Evolutionary conservation across 2,888 invertebrate genomes (phyloP).

Genomic region (Gisinianus flammeolus): DNA sequence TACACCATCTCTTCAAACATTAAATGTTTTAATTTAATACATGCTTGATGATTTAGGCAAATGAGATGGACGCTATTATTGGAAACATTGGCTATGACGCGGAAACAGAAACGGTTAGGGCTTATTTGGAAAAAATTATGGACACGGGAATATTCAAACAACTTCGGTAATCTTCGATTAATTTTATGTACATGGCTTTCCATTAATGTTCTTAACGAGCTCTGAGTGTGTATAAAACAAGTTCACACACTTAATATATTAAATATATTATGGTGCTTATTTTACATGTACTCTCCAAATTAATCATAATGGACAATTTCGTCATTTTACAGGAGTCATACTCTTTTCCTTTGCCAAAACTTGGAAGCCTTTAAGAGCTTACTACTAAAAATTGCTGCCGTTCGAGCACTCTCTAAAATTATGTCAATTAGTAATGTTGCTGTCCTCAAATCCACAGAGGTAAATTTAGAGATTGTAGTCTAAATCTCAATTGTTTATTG

Average conservation of each 20-base stretch:
- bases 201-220: not conserved
- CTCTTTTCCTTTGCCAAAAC: slow-evolving; percentile 45
- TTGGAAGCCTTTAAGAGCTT: slow-evolving; percentile 43
- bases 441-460: slow-evolving; percentile 43
- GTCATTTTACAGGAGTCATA: slow-evolving; percentile 43
- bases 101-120: slow-evolving; percentile 50
- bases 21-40: not conserved
- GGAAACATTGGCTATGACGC: slow-evolving; percentile 55
- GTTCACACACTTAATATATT: not conserved
- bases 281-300: too few relatives aligned
- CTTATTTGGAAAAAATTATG: slow-evolving; percentile 47
- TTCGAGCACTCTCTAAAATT: slow-evolving; percentile 52
- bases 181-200: too few relatives aligned
- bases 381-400: slow-evolving; percentile 49
- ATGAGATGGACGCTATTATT: slow-evolving; percentile 56
- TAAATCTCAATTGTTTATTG: too few relatives aligned
- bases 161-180: slow-evolving; percentile 38
- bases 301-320: too few relatives aligned
- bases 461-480: too few relatives aligned
- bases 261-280: not conserved
- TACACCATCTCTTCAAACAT: not conserved
- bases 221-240: not conserved
- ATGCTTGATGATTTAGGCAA: slow-evolving; percentile 9
- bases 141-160: slow-evolving; percentile 52
- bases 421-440: slow-evolving; percentile 52